Conservation (phyloP, 2,888 invertebrate species). For the Noctua janthe region DNA sequence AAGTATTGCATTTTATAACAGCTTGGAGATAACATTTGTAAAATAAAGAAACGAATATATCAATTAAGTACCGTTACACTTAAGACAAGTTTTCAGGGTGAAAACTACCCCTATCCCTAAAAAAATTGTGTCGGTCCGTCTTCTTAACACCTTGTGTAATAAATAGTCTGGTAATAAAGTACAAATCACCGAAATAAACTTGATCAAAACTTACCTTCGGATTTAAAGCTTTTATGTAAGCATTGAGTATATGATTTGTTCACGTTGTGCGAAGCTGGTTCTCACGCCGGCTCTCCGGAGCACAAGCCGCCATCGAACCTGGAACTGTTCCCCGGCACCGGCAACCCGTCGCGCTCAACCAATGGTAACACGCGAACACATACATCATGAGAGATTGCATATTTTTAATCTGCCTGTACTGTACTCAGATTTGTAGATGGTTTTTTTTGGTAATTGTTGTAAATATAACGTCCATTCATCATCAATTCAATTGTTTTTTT, state of each 20-base stretch:
- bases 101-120: neutral
- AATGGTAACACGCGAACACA: conserved; percentile 92
- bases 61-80: neutral
- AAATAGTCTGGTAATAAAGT: neutral
- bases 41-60: neutral
- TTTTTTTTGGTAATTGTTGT: conserved; percentile 10
- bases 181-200: neutral
- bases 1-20: neutral
- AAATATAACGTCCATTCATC: conserved; percentile 4
- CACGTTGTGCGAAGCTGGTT: conserved; percentile 84
- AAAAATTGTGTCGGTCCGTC: neutral
- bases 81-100: neutral
- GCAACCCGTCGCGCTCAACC: conserved; percentile 93
- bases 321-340: conserved; percentile 92
- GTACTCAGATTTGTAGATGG: conserved; percentile 20
- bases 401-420: conserved; percentile 40
- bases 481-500: neutral
- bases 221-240: conserved; percentile 15
- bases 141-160: neutral
- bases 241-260: conserved; percentile 78
- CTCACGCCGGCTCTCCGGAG: conserved; percentile 91
- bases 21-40: neutral
- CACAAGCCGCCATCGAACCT: conserved; percentile 93
- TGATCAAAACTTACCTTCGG: neutral
- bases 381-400: conserved; percentile 57